Evolutionary conservation across 2,797 vertebrate genomes (phyloP), one percentile per base, ranked within the genome.

Genomic region (Leucoraja ocellata): DNA sequence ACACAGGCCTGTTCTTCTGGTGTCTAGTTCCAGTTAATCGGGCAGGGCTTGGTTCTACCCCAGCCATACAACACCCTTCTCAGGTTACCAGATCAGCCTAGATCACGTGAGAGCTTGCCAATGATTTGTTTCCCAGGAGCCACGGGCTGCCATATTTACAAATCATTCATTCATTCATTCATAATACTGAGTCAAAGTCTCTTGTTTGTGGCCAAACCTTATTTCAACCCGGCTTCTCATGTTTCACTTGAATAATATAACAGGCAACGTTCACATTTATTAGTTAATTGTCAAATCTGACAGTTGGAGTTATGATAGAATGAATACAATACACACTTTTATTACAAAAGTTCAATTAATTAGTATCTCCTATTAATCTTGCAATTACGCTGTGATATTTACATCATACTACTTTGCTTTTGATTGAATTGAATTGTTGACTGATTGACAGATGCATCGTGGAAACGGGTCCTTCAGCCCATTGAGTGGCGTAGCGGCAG

Each of bases 1-100:
- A 92, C 68, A 76, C 90, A 92, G 71, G 68, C 71, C 73, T 74
- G 68, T 92, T 92, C 90, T 92, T 92, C 68, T 92, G 71, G 71
- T 92, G 39, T 92, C 71, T 74, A 92, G 23, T 92, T 92, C 71
- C 71, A 92, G 90, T 46, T 39, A 76, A 73, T 92, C 90, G 58
- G 32, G 23, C 25, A 54, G 39, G 90, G 21, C 73, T 92, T 92
- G 71, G 90, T 92, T 76, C 46, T 92, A 10, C 4, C 39, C 90
- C 68, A 74, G 39, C 39, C 23, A 11, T 6, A 92, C 71, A 92
- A 92, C 71, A 76, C 46, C 90, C 90, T 92, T 39, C 39, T 92
- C 71, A 13, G 36, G 71, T 92, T 92, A 92, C 90, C 46, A 76
- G 46, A 92, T 91, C 68, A 2, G 68, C 71, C 54, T 14, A 1